Conservation (phyloP, 2,797 vertebrate genomes). For the Oreonectes daqikongensis region DNA sequence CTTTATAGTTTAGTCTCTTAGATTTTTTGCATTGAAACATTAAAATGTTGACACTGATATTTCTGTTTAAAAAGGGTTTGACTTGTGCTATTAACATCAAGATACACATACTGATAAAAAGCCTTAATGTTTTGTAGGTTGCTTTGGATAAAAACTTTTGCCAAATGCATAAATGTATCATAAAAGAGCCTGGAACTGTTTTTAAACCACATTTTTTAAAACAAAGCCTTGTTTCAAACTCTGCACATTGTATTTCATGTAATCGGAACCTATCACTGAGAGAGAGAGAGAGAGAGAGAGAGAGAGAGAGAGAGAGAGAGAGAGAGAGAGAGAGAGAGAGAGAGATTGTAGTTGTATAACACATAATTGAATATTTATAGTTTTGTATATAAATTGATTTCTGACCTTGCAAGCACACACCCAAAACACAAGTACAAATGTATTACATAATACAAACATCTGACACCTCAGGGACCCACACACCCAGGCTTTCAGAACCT, state of each 20-base stretch:
- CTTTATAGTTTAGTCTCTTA: no score
- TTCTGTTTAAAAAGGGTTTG: neutral
- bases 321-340: no score
- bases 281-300: no score
- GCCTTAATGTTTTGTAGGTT: neutral
- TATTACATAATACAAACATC: neutral
- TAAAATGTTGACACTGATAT: neutral
- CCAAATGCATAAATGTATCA: neutral
- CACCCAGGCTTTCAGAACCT: neutral
- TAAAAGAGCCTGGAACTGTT: no score
- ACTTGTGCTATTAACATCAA: neutral
- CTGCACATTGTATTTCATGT: neutral
- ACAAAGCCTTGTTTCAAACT: neutral
- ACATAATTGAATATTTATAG: neutral
- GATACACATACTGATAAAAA: neutral
- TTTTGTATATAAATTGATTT: neutral
- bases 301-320: no score
- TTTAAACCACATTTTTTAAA: neutral
- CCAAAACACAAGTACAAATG: neutral
- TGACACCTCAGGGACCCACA: conserved; percentile 7
- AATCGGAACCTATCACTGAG: neutral
- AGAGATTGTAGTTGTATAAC: neutral
- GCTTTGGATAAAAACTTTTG: neutral
- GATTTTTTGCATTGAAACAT: no score
- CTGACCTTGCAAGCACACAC: neutral